phyloP scores from a whole-genome alignment of 2,113 vertebrate species.

The Catharus bicknelli region DNA sequence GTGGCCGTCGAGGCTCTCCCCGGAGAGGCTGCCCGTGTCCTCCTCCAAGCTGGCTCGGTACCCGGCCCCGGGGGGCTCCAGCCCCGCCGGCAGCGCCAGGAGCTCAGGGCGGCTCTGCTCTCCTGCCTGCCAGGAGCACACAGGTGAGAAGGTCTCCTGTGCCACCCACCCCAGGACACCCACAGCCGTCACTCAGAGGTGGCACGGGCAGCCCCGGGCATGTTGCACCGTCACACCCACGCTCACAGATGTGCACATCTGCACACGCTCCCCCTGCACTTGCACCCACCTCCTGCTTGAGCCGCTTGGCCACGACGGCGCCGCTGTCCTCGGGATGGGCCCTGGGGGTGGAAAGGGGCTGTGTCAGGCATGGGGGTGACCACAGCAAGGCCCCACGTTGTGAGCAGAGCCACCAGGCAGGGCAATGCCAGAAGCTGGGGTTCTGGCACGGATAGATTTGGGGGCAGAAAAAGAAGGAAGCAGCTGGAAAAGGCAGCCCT shows the following conservation, averaged over 20 bases:
- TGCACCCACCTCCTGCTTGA: conserved; percentile 86
- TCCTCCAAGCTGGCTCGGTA: conserved; percentile 83
- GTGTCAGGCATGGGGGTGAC: background rate
- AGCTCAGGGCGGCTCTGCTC: conserved; percentile 75
- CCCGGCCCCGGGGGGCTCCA: conserved; percentile 58
- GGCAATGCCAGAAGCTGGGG: background rate
- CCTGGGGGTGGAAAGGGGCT: conserved; percentile 58
- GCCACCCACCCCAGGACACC: background rate
- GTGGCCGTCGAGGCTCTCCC: conserved; percentile 88
- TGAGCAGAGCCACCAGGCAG: background rate
- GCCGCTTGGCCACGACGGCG: conserved; percentile 77
- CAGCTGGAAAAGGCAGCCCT: background rate
- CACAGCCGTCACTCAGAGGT: fast-evolving
- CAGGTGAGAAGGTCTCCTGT: background rate
- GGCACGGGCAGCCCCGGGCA: background rate
- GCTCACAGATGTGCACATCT: background rate
- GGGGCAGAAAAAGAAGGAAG: background rate
- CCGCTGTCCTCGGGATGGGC: conserved; percentile 75
- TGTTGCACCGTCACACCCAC: background rate
- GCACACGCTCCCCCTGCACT: background rate
- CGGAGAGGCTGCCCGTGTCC: conserved; percentile 84
- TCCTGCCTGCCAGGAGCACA: conserved; percentile 41
- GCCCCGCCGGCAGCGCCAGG: conserved; percentile 60
- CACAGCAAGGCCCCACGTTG: background rate
- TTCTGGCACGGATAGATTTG: background rate